Evolutionary conservation across 1,140 invertebrate species (phyloP), one percentile per base, ranked within the genome.

Genomic region (Catajapyx aquilonaris): DNA sequence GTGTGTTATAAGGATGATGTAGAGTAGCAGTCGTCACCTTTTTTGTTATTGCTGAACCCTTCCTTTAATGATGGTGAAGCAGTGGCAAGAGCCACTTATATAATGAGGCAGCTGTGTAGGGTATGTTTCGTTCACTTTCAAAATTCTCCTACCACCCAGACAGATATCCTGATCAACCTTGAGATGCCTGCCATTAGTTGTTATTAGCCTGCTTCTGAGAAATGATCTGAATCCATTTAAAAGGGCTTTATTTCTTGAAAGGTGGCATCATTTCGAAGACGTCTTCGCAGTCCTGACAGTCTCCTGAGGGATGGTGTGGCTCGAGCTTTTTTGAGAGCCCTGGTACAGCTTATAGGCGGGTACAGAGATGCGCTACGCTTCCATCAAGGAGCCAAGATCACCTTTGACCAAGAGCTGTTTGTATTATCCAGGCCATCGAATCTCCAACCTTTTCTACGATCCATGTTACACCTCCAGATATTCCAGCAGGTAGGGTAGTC

Each of bases 391-490:
- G 68, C 83, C 49, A 68, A 73, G 43, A 87, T 88, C 32, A 86
- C 80, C 1, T 93, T 91, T 54, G 72, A 80, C 53, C 63, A 70
- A 32, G 80, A 90, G 46, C 69, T 70, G 35, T 93, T 94, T 55
- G 73, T 94, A 7, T 73, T 73, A 52, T 81, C 77, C 22, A 65
- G 85, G 39, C 71, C 80, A 20, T 57, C 72, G 37, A 67, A 73
- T 4, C 74, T 90, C 65, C 81, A 87, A 52, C 76, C 81, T 2
- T 91, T 91, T 60, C 61, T 93, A 18, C 65, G 72, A 47, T 81
- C 86, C 61, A 87, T 95, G 73, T 61, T 93, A 33, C 72, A 88
- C 40, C 64, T 91, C 11, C 88, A 95, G 61, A 91, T 93, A 47
- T 95, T 95, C 60, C 80, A 84, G 52, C 85, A 91, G 68, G 80